Conservation (phyloP, 2,113 vertebrate genomes). For the Taurulus bubalis region DNA sequence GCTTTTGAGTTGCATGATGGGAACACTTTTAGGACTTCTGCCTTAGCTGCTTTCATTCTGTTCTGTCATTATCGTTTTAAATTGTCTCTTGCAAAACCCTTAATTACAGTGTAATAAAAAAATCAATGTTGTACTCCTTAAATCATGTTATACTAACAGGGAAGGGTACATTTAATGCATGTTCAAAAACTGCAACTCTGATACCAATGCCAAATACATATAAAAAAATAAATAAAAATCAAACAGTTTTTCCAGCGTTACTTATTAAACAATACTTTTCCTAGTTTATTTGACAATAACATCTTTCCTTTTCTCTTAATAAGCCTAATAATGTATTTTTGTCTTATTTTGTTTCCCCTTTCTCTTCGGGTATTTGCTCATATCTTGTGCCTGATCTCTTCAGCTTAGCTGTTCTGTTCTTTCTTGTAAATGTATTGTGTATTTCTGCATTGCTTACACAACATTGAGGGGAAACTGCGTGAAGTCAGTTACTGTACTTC, state of each 20-base stretch:
- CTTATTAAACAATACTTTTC: not conserved
- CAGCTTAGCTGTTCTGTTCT: not conserved
- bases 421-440: not conserved
- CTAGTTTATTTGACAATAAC: not conserved
- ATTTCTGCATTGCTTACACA: not conserved
- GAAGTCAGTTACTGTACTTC: not conserved
- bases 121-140: not conserved
- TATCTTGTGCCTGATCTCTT: not conserved
- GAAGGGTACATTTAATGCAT: not conserved
- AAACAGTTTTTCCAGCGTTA: not conserved
- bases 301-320: not conserved
- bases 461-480: not conserved
- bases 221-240: not conserved
- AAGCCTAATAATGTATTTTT: not conserved
- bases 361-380: not conserved
- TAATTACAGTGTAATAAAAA: not conserved
- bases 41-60: not conserved
- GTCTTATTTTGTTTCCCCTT: not conserved
- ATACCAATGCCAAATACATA: not conserved
- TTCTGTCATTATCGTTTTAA: not conserved
- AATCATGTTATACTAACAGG: not conserved
- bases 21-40: not conserved
- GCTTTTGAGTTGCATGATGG: not conserved
- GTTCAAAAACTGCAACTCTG: not conserved
- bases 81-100: not conserved